A percentile compares a stretch with the other conserved stretches of the same genome.
Evolutionary conservation across 2,888 invertebrate species (phyloP).

Genomic region (Ochropleura leucogaster): DNA sequence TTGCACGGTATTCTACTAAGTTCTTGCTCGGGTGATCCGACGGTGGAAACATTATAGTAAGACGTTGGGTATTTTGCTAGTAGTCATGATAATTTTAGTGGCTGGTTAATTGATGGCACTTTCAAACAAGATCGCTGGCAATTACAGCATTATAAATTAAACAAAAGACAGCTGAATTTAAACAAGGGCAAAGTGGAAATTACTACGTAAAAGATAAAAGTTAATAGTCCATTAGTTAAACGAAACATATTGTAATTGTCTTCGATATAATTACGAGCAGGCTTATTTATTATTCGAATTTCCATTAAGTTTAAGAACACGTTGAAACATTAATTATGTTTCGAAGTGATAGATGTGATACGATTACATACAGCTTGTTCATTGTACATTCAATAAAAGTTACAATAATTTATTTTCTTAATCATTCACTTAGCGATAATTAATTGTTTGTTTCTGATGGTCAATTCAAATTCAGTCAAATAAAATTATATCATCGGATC

Average conservation of each 20-base stretch:
- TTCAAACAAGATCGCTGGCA: not conserved
- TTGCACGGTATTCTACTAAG: not conserved
- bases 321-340: constrained; percentile 25
- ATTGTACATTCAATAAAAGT: constrained; percentile 8
- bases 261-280: constrained; percentile 35
- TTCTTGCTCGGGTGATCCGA: not conserved
- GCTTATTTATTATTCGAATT: constrained; percentile 43
- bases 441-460: not conserved
- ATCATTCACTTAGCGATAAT: no score
- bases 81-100: not conserved
- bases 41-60: not conserved
- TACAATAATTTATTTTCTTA: constrained; percentile 6
- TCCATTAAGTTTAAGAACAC: constrained; percentile 42
- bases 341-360: constrained; percentile 33
- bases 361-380: constrained; percentile 25
- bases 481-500: not conserved
- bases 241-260: constrained; percentile 43
- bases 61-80: not conserved
- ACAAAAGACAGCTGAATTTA: not conserved
- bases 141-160: constrained; percentile 33
- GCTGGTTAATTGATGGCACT: not conserved
- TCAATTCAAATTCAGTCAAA: not conserved
- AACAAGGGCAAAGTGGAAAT: constrained; percentile 4
- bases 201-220: constrained; percentile 12
- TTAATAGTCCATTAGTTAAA: constrained; percentile 40